Percentiles rank a stretch among this genome's conserved stretches.
phyloP scores from a whole-genome alignment of 1,140 invertebrate species.

The Ceratitis capitata region DNA sequence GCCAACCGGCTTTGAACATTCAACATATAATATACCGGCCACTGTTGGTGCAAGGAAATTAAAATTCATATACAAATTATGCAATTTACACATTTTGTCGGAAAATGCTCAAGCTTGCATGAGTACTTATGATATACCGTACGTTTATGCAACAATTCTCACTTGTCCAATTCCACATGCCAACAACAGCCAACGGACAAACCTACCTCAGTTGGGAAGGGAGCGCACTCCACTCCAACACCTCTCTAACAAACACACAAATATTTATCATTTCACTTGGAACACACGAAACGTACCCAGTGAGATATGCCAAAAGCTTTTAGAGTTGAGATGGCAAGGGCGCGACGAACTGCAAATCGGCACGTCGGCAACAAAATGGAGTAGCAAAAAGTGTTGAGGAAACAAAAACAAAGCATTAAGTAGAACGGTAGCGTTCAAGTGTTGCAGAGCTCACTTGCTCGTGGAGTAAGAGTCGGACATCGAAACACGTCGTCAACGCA shows the following conservation, averaged over 20 bases:
- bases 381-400: not conserved
- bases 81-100: not conserved
- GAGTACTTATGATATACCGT: not conserved
- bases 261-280: not conserved
- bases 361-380: not conserved
- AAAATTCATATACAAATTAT: conserved; percentile 21
- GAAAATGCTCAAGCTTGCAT: conserved; percentile 19
- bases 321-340: not conserved
- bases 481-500: not conserved
- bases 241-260: not conserved
- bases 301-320: not conserved
- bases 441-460: too few relatives aligned
- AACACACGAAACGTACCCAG: not conserved
- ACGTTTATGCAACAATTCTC: not conserved
- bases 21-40: not conserved
- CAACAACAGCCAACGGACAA: not conserved
- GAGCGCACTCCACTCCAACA: not conserved
- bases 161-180: not conserved
- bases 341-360: not conserved
- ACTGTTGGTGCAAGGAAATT: not conserved
- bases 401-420: not conserved
- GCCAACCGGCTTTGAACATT: too few relatives aligned
- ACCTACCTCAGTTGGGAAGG: not conserved
- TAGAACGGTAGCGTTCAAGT: not conserved
- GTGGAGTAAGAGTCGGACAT: not conserved